These are phyloP conservation scores for Samia ricini DNA, from an alignment of 1,140 invertebrate species.

Conservation along the genomic window DNA sequence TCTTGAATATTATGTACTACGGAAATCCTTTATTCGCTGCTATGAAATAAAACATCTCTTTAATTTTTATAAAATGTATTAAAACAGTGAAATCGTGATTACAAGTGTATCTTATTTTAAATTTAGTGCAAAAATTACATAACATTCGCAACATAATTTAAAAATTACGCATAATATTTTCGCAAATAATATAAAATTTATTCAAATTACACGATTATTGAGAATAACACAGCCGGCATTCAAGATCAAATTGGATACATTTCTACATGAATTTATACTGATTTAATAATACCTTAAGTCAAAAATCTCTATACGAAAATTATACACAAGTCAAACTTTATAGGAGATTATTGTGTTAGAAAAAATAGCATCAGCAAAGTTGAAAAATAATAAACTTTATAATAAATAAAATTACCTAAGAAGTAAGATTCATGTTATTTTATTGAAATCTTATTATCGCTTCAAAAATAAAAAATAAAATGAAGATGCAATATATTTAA, in stretches of 20 bases:
- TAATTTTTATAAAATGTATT: constrained; percentile 69
- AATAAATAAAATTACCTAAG: too few relatives aligned
- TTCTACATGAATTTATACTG: neutral
- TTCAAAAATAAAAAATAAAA: too few relatives aligned
- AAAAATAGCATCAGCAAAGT: neutral
- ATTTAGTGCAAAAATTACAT: constrained; percentile 7
- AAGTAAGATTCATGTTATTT: too few relatives aligned
- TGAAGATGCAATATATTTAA: too few relatives aligned
- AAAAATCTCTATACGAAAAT: neutral
- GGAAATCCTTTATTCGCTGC: too few relatives aligned
- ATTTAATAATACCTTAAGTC: neutral
- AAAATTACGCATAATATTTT: neutral
- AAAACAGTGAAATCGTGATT: constrained; percentile 68
- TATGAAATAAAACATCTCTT: constrained; percentile 25
- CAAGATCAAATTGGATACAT: neutral
- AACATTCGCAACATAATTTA: constrained; percentile 1
- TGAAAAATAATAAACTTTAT: neutral
- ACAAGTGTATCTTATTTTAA: constrained; percentile 23
- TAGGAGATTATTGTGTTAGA: neutral
- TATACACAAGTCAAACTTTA: neutral
- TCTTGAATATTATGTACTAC: too few relatives aligned
- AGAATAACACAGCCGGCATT: constrained; percentile 2
- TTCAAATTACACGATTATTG: neutral
- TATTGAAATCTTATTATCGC: too few relatives aligned
- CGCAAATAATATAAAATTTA: neutral